Conservation (phyloP, 2,113 vertebrate species). For the Laterallus jamaicensis region DNA sequence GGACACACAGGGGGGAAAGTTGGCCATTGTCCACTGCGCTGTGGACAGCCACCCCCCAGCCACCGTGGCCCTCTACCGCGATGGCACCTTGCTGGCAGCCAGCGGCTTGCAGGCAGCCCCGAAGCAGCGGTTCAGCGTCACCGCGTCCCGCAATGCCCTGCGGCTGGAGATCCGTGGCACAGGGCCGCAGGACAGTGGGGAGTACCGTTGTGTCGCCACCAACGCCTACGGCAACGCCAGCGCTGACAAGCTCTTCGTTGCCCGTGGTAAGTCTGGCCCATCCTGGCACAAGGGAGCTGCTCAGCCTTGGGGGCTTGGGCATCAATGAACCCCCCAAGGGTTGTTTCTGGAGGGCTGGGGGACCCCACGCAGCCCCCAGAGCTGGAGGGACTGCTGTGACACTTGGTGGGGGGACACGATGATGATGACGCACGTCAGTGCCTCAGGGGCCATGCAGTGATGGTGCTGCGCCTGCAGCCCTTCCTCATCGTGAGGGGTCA, state of each 20-base stretch:
- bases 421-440: rapidly evolving
- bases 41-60: slow-evolving; percentile 74
- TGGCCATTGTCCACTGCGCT: slow-evolving; percentile 61
- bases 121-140: neutral
- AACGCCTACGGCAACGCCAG: slow-evolving; percentile 47
- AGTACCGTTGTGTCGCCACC: slow-evolving; percentile 63
- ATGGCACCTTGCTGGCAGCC: slow-evolving; percentile 20
- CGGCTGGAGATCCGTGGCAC: slow-evolving; percentile 63
- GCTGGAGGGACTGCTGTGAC: rapidly evolving
- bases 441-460: rapidly evolving
- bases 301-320: neutral
- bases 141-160: slow-evolving; percentile 57
- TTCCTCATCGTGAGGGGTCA: rapidly evolving
- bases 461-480: too few species aligned
- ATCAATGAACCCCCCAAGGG: rapidly evolving
- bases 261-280: slow-evolving; percentile 30
- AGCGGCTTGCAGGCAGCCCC: neutral
- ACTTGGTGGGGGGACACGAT: neutral
- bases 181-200: slow-evolving; percentile 34
- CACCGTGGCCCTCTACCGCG: slow-evolving; percentile 21
- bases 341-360: neutral
- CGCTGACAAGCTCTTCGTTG: neutral
- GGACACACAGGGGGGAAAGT: slow-evolving; percentile 46
- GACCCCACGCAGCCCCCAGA: rapidly evolving
- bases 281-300: too few species aligned